phyloP scores from a whole-genome alignment of 2,797 vertebrate species.

The Molossus alvarezi region DNA sequence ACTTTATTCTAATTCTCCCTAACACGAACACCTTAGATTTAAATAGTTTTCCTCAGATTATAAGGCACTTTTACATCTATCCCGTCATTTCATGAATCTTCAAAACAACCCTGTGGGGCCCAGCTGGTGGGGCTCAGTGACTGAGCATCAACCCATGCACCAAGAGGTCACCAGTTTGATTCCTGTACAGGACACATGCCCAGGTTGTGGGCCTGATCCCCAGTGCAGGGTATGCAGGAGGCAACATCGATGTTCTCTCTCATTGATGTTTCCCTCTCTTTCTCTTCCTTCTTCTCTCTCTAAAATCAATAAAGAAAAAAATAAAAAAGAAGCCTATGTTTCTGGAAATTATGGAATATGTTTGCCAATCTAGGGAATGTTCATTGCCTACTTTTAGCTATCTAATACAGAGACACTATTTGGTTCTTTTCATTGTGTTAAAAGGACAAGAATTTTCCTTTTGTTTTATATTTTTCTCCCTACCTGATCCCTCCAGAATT shows the following conservation, averaged over 20 bases:
- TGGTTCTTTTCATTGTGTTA: no score
- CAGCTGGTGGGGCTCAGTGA: neutral
- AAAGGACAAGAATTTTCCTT: no score
- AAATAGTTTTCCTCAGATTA: neutral
- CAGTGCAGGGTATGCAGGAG: neutral
- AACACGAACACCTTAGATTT: neutral
- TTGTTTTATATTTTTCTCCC: no score
- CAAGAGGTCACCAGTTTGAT: neutral
- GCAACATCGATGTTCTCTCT: neutral
- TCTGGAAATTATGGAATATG: no score
- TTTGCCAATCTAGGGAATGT: no score
- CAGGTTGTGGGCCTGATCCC: neutral
- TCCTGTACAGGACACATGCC: neutral
- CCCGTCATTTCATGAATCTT: neutral
- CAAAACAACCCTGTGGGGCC: neutral
- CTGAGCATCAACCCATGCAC: neutral
- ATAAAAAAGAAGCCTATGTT: no score
- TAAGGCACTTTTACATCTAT: slow-evolving; percentile 1
- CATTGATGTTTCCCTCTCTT: neutral
- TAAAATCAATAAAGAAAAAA: neutral
- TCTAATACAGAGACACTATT: no score
- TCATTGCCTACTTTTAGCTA: no score
- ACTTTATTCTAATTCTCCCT: neutral
- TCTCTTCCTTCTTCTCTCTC: neutral
- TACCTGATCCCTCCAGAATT: no score